Conservation (phyloP, 2,888 invertebrate genomes). For the Rotaria macrura region DNA sequence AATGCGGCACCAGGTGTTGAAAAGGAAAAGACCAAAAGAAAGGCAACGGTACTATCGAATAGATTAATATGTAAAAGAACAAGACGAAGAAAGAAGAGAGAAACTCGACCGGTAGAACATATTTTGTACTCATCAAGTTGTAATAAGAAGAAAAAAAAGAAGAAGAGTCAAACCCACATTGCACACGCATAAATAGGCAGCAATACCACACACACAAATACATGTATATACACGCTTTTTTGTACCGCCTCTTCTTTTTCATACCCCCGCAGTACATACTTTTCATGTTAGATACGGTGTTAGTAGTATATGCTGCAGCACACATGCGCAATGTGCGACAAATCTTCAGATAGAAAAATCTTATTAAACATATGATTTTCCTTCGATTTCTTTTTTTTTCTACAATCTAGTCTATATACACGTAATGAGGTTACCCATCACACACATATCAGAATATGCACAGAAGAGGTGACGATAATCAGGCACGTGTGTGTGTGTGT, state of each 20-base stretch:
- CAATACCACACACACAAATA: not conserved
- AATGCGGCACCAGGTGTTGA: not conserved
- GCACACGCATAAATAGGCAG: not conserved
- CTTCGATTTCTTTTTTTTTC: not conserved
- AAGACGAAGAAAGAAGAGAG: not conserved
- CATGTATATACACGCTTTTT: no score
- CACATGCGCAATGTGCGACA: not conserved
- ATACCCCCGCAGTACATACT: not conserved
- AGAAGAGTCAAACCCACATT: not conserved
- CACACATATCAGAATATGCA: not conserved
- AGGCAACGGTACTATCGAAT: not conserved
- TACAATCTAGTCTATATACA: not conserved
- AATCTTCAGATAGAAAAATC: not conserved
- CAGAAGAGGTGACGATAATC: not conserved
- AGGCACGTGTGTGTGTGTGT: not conserved
- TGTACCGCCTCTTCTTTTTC: not conserved
- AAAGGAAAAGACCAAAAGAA: not conserved
- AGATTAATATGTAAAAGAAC: not conserved
- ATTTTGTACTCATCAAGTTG: not conserved
- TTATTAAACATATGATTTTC: not conserved
- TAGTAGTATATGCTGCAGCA: not conserved
- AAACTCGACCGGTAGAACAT: not conserved
- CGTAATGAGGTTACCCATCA: not conserved
- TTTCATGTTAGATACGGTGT: conserved; percentile 6
- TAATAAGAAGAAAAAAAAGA: not conserved